phyloP scores from a whole-genome alignment of 2,113 vertebrate genomes.

The Lasiurus cinereus region DNA sequence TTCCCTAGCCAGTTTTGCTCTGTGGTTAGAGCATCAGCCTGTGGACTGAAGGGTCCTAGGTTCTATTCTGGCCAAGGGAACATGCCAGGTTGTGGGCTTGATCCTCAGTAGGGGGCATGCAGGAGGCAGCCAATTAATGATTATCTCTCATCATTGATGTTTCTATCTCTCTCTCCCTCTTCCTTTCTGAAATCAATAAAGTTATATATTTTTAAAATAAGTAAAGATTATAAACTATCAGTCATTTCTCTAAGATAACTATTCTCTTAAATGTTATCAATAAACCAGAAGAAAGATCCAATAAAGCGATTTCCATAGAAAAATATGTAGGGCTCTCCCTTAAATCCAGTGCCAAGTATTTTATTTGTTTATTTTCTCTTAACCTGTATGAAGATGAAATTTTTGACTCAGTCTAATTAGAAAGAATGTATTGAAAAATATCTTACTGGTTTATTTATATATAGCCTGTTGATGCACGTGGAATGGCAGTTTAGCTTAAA shows the following conservation, averaged over 20 bases:
- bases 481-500: not conserved
- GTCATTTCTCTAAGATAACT: not conserved
- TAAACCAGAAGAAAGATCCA: not conserved
- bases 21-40: too few species aligned
- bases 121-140: too few species aligned
- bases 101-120: too few species aligned
- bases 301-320: slow-evolving; percentile 4
- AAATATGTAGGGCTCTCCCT: not conserved
- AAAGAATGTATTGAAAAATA: not conserved
- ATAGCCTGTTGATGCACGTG: not conserved
- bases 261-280: not conserved
- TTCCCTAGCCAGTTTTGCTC: too few species aligned
- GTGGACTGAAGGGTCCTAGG: too few species aligned
- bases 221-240: not conserved
- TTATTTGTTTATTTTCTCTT: slow-evolving; percentile 27
- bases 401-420: slow-evolving; percentile 1
- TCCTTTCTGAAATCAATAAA: too few species aligned
- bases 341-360: not conserved
- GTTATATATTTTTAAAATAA: too few species aligned
- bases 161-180: too few species aligned
- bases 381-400: not conserved
- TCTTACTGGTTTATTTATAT: not conserved
- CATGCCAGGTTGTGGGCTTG: too few species aligned
- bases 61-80: too few species aligned
- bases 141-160: too few species aligned